phyloP scores from a whole-genome alignment of 30 jellyfish, hydroid and myxozoan species.

The Hydra vulgaris region DNA sequence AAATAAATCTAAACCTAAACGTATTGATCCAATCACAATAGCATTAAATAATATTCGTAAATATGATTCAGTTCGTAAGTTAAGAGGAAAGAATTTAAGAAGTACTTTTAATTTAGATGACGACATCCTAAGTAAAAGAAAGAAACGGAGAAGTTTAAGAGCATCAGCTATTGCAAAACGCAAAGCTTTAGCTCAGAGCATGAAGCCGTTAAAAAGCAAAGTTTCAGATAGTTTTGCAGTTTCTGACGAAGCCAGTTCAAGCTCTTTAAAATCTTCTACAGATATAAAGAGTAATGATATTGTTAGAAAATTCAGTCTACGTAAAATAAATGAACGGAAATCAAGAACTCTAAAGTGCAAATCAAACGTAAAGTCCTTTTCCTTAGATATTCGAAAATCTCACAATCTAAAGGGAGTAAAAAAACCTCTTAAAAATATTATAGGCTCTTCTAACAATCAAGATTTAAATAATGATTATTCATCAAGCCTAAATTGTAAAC shows the following conservation, averaged over 20 bases:
- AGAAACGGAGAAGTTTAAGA: background rate
- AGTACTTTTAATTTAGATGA: background rate
- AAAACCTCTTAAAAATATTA: background rate
- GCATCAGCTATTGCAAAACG: background rate
- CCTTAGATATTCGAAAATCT: background rate
- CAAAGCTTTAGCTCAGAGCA: background rate
- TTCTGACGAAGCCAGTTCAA: background rate
- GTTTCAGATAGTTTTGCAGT: background rate
- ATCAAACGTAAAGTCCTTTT: background rate
- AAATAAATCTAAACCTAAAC: constrained; percentile 14
- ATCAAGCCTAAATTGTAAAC: background rate
- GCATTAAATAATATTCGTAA: constrained; percentile 19
- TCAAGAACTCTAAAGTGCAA: background rate
- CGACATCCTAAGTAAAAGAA: background rate
- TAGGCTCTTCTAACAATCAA: background rate
- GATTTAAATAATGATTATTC: background rate
- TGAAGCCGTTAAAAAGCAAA: background rate
- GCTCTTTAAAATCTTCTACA: background rate
- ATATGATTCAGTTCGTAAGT: constrained; percentile 12
- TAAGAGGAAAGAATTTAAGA: background rate
- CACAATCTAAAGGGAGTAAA: background rate
- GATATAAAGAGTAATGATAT: background rate
- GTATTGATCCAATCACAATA: constrained; percentile 17
- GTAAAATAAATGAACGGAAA: background rate
- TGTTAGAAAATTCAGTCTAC: background rate